Evolutionary conservation across 2,888 invertebrate genomes (phyloP), one percentile per base, ranked within the genome.

Genomic region (Synergus umbraculus): DNA sequence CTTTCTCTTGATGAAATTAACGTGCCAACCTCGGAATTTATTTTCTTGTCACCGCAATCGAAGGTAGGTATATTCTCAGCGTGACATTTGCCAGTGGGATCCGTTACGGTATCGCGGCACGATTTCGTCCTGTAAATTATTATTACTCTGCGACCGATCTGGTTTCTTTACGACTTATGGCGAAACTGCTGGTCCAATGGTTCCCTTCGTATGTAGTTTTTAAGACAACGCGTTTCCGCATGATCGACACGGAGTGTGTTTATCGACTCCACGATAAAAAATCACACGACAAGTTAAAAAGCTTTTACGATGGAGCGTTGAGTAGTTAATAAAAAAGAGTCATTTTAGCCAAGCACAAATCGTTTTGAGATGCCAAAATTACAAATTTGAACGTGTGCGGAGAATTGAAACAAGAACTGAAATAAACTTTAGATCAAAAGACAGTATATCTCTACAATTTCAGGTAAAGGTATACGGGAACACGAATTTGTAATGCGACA

Each of bases 281-380:
- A 76, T 77, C 46, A 29, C 9, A 29, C 49, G 63, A 77, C 76
- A 77, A 77, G 49, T 64, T 77, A 9, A 77, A 77, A 77, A 64
- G 43, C 76, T 77, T 77, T 77, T 77, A 77, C 76, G 76, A 69
- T 63, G 22, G 12, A 15, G 78, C 69, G 67, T 76, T 81, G 80
- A 76, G 76, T 49, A 78, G 67, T 73, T 73, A 37, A 73, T 73
- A 73, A 73, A 73, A 73, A 73, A 49, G 49, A 49, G 46, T 49
- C 46, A 46, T 49, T 49, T 69, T 69, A 2, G 29, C 7, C 22
- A 69, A 29, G 15, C 29, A 15, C 7, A 29, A 49, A 69, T 69
- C 15, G 69, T 8, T 7, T 18, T 66, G 43, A 66, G 18, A 66
- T 67, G 22, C 18, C 37, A 49, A 44, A 22, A 46, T 46, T 73